Conservation (phyloP, 2,113 vertebrate species). For the Gallinago media region DNA sequence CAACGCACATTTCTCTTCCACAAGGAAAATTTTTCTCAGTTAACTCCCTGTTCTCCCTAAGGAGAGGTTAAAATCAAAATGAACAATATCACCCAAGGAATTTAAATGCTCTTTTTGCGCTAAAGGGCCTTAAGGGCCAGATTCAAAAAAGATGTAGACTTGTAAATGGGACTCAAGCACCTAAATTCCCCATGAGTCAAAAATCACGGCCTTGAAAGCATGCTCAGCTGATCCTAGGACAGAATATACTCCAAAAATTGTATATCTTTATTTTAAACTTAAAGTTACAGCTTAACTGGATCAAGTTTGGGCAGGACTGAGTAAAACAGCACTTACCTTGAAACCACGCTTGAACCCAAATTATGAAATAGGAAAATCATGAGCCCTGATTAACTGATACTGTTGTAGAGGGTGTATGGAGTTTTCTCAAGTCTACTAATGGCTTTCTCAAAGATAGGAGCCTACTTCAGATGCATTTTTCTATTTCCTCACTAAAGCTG, state of each 20-base stretch:
- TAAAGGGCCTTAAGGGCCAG: not conserved
- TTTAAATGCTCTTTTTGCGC: not conserved
- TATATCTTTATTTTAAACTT: not conserved
- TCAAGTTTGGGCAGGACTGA: not conserved
- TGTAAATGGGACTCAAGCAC: not conserved
- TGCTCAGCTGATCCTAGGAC: not conserved
- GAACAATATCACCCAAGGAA: not conserved
- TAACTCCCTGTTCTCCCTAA: not conserved
- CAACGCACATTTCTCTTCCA: not conserved
- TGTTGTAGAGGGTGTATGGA: not conserved
- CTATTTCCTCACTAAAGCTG: not conserved
- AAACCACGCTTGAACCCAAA: not conserved
- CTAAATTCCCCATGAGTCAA: not conserved
- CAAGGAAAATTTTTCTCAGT: not conserved
- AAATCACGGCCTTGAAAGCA: not conserved
- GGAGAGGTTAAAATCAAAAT: not conserved
- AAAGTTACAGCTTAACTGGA: not conserved
- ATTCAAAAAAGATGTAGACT: not conserved
- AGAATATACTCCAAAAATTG: not conserved
- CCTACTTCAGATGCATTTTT: not conserved
- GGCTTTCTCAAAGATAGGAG: fast-evolving
- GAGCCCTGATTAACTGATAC: not conserved
- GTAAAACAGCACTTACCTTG: not conserved
- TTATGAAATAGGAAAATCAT: not conserved
- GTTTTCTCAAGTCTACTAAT: not conserved